Base-by-base conservation (phyloP, 2,888 invertebrate species). In the Xanthostigma xanthostigma region DNA sequence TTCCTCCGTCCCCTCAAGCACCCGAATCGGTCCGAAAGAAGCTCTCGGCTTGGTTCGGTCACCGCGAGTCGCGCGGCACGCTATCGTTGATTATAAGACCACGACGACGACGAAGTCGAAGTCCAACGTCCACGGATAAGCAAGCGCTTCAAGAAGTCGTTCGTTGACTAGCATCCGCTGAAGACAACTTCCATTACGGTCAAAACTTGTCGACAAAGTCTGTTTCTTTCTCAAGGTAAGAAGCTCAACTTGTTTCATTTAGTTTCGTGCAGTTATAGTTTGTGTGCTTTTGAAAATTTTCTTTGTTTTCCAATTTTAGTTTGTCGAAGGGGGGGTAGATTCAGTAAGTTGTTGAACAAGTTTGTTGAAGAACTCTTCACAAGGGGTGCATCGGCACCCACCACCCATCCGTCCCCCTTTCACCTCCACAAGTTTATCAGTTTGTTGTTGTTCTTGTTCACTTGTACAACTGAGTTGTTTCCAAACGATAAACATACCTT, bases 151-250 rank as follows among this genome's bases (percentile, higher is more conserved):
- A 50, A 52, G 51, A 45, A 45, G 45, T 47, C 53, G 48, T 44
- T 44, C 52, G 37, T 36, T 27, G 27, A 6, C 27, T 27, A 27
- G 27, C 56, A 57, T 57, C 57, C 57, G 56, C 54, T 51, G 51
- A 53, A 36, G 53, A 52, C 45, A 53, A 50, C 45, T 47, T 35
- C 50, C 51, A 53, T 48, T 55, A 49, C 50, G 50, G 52, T 52
- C 43, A 33, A 42, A 37, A 27, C 17, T 38, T 42, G 41, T 43
- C 39, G 37, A 43, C 42, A 14, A 39, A 52, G 56, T 54, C 52
- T 51, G 50, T 50, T 41, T 55, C 54, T 51, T 49, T 50, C 54
- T 44, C 50, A 59, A 60, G 61, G 62, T 62, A 62, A 60, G 61
- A 58, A 51, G 17, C 36, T 34, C 35, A 34, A 34, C 33, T 34